Evolutionary conservation across 2,113 vertebrate genomes (phyloP).

Genomic region (Hystrix cristata): DNA sequence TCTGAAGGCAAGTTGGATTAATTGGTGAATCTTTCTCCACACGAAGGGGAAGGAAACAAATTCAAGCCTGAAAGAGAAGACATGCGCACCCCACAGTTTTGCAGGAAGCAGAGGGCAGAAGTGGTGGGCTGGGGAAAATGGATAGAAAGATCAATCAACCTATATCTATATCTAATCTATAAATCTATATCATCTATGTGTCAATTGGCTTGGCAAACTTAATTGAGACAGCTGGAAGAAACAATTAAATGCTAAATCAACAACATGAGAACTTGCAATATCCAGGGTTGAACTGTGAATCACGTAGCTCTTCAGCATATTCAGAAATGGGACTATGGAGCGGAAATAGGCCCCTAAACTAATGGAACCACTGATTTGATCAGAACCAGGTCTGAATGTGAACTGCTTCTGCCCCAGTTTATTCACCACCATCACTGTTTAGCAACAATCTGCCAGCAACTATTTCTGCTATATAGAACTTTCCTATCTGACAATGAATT

Average conservation of each 20-base stretch:
- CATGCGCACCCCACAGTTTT: not conserved
- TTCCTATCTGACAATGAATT: not conserved
- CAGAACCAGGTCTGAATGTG: constrained; percentile 57
- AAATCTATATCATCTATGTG: not conserved
- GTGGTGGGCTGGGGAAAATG: not conserved
- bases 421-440: not conserved
- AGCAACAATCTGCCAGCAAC: not conserved
- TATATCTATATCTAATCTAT: too few species aligned
- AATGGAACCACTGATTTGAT: constrained; percentile 74
- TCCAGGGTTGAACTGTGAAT: constrained; percentile 48
- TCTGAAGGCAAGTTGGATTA: not conserved
- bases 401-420: constrained; percentile 19
- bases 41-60: not conserved
- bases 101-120: not conserved
- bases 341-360: constrained; percentile 68
- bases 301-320: constrained; percentile 26
- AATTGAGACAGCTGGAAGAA: constrained; percentile 75
- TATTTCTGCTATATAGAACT: not conserved
- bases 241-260: constrained; percentile 71
- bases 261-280: constrained; percentile 40
- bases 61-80: not conserved
- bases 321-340: constrained; percentile 43
- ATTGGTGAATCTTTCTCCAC: not conserved
- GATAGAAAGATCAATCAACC: not conserved
- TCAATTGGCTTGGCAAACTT: constrained; percentile 67